These are phyloP conservation scores for Platypus cylindrus DNA, from an alignment of 2,888 invertebrate species.

Conservation along the genomic window DNA sequence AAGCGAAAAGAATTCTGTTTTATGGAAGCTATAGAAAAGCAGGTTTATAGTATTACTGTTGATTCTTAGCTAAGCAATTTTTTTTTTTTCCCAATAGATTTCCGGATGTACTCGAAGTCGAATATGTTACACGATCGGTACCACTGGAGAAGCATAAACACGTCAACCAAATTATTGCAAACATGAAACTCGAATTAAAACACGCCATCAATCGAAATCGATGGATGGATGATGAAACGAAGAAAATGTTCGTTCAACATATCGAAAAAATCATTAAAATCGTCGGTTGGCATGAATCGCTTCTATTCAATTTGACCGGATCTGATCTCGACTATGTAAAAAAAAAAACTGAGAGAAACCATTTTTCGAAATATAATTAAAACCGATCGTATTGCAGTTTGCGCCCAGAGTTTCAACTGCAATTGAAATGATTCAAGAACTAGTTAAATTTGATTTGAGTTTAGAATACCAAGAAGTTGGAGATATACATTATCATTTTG, in stretches of 20 bases:
- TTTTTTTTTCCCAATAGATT: conserved; percentile 17
- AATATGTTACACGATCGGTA: conserved; percentile 21
- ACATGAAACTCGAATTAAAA: conserved; percentile 19
- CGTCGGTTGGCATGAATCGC: conserved; percentile 23
- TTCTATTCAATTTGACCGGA: no score
- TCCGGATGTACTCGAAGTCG: conserved; percentile 21
- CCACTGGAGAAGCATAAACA: conserved; percentile 15
- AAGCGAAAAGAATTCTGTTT: conserved; percentile 19
- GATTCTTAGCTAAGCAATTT: conserved; percentile 4
- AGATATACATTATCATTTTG: not conserved
- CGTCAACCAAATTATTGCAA: conserved; percentile 19
- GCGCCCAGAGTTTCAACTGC: no score
- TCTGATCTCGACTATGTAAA: no score
- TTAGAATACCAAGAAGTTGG: not conserved
- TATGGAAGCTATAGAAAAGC: conserved; percentile 18
- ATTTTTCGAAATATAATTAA: no score
- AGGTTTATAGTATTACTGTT: conserved; percentile 13
- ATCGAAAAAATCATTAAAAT: conserved; percentile 16
- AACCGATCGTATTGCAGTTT: no score
- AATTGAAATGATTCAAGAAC: not conserved
- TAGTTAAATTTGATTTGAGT: not conserved
- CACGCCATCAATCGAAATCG: conserved; percentile 13
- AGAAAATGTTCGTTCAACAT: conserved; percentile 13
- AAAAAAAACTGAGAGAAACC: no score
- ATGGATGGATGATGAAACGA: conserved; percentile 22